A percentile compares a stretch with the other conserved stretches of the same genome.
Evolutionary conservation across 2,113 vertebrate genomes (phyloP).

Genomic region (Pachyramphus minor): DNA sequence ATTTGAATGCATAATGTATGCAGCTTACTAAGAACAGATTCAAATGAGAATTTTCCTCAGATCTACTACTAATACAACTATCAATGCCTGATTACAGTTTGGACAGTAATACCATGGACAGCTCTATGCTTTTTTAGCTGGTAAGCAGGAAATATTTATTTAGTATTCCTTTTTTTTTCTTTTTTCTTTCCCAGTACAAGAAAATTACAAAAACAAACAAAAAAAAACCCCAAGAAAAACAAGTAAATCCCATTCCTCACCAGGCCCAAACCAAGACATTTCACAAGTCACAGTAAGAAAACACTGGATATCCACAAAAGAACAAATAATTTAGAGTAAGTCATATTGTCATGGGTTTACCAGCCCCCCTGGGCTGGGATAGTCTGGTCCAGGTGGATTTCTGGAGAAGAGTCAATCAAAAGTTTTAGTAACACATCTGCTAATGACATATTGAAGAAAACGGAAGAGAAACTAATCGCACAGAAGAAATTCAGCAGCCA

Average conservation of each 20-base stretch:
- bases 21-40: background rate
- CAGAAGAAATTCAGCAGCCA: no score
- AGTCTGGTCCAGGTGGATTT: no score
- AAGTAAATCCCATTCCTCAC: background rate
- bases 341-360: no score
- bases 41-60: background rate
- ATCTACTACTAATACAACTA: background rate
- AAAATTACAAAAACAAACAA: background rate
- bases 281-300: background rate
- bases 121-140: background rate
- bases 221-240: rapidly evolving
- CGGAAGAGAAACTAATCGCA: no score
- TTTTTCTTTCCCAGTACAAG: background rate
- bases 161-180: background rate
- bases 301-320: background rate
- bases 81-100: background rate
- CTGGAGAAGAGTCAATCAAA: no score
- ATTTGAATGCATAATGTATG: background rate
- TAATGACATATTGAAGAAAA: no score
- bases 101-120: background rate
- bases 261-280: background rate
- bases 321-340: background rate
- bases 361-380: no score
- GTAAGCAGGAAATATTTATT: background rate
- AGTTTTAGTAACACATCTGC: no score